Conservation (phyloP, 2,797 vertebrate species). For the Acanthurus lineatus region DNA sequence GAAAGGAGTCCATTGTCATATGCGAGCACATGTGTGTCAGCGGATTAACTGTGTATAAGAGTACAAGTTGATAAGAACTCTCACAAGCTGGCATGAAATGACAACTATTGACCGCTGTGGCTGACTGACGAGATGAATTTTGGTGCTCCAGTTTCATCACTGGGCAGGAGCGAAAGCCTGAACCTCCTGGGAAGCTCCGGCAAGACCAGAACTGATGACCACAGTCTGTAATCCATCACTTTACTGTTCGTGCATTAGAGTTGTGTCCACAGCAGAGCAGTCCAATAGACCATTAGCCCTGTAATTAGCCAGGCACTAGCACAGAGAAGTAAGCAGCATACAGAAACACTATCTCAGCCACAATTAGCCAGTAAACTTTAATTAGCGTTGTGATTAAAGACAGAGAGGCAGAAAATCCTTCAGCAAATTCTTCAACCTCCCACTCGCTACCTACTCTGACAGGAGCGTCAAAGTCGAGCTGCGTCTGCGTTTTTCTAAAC, state of each 20-base stretch:
- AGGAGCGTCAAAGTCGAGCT: conserved; percentile 70
- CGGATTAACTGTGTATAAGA: conserved; percentile 39
- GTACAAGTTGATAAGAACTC: conserved; percentile 48
- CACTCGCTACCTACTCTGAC: conserved; percentile 69
- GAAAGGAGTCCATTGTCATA: conserved; percentile 40
- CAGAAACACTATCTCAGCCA: conserved; percentile 79
- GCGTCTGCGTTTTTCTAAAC: conserved; percentile 77
- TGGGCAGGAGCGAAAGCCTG: conserved; percentile 28
- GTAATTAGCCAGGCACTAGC: conserved; percentile 79
- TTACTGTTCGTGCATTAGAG: conserved; percentile 67
- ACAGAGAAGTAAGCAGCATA: conserved; percentile 57
- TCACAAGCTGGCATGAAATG: conserved; percentile 60
- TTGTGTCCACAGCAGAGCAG: conserved; percentile 61
- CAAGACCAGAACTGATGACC: conserved; percentile 55
- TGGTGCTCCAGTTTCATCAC: conserved; percentile 37
- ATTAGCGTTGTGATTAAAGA: conserved; percentile 84
- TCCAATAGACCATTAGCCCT: conserved; percentile 78
- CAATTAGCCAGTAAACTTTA: conserved; percentile 85
- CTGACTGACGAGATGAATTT: conserved; percentile 53
- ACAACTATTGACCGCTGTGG: conserved; percentile 56
- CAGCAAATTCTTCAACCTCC: conserved; percentile 75
- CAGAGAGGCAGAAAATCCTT: conserved; percentile 78
- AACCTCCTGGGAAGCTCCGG: conserved; percentile 43
- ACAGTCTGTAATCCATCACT: conserved; percentile 70
- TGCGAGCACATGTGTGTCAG: conserved; percentile 21